A percentile compares a stretch with the other conserved stretches of the same genome.
phyloP scores from a whole-genome alignment of 2,888 invertebrate genomes.

The Uloborus plumipes region DNA sequence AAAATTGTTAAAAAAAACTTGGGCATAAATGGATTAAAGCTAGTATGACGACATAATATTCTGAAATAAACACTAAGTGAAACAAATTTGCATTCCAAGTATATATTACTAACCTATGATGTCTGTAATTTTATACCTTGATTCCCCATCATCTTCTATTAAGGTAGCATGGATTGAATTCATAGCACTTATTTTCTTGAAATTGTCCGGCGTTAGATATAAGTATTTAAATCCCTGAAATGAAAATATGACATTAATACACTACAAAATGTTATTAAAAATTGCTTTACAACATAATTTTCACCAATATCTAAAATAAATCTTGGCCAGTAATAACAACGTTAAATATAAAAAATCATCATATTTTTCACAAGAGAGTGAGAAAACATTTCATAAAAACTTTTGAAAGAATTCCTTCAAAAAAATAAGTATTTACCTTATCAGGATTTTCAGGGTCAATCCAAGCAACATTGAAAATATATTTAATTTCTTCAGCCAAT shows the following conservation, averaged over 20 bases:
- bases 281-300: too few relatives aligned
- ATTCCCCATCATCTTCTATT: conserved; percentile 94
- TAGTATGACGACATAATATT: too few relatives aligned
- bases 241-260: background rate
- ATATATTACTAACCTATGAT: conserved; percentile 81
- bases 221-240: conserved; percentile 88
- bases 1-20: too few relatives aligned
- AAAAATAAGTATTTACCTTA: conserved; percentile 74
- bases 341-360: too few relatives aligned
- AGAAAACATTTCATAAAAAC: background rate
- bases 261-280: too few relatives aligned
- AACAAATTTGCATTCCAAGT: too few relatives aligned
- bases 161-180: conserved; percentile 90
- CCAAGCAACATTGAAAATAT: conserved; percentile 91
- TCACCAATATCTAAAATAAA: too few relatives aligned
- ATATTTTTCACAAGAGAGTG: background rate
- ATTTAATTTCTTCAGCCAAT: conserved; percentile 95
- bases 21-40: too few relatives aligned
- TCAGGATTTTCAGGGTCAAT: conserved; percentile 90
- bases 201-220: conserved; percentile 93
- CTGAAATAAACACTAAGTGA: too few relatives aligned
- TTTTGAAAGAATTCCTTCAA: background rate
- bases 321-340: too few relatives aligned
- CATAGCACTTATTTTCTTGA: conserved; percentile 81
- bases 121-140: conserved; percentile 92